Percentiles rank a stretch among this genome's conserved stretches.
phyloP scores from a whole-genome alignment of 2,797 vertebrate genomes.

The Steatocranus sp. region DNA sequence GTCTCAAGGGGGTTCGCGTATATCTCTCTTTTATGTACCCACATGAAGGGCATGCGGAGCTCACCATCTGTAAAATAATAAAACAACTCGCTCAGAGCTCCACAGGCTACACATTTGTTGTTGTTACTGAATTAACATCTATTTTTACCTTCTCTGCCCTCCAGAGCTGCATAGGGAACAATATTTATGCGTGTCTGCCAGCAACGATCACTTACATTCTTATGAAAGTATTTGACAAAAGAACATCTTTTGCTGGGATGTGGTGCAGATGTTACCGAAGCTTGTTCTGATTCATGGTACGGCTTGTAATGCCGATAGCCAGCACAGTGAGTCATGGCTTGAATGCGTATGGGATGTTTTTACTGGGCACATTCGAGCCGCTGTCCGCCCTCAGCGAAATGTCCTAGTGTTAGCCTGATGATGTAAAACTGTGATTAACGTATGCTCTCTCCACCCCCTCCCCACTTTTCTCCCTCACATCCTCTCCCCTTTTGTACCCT shows the following conservation, averaged over 20 bases:
- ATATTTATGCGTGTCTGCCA: conserved; percentile 36
- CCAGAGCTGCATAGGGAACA: conserved; percentile 6
- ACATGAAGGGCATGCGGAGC: not conserved
- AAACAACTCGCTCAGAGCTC: conserved; percentile 1
- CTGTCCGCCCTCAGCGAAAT: conserved; percentile 46
- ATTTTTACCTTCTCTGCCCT: conserved; percentile 36
- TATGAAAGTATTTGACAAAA: conserved; percentile 45
- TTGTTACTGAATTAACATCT: conserved; percentile 28
- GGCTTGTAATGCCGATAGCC: conserved; percentile 32
- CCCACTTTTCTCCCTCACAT: not conserved
- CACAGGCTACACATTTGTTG: conserved; percentile 18
- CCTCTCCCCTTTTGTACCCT: conserved; percentile 22
- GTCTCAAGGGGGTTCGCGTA: not conserved
- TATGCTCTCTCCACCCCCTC: conserved; percentile 26
- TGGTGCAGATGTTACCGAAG: conserved; percentile 40
- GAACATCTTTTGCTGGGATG: conserved; percentile 32
- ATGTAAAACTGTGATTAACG: conserved; percentile 69
- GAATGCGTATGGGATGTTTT: conserved; percentile 47
- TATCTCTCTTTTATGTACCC: not conserved
- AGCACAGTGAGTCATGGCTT: conserved; percentile 46
- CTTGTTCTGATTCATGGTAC: conserved; percentile 48
- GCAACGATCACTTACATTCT: conserved; percentile 40
- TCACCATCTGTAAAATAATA: conserved; percentile 20
- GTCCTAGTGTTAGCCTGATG: conserved; percentile 50
- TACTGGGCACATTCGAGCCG: conserved; percentile 13